Conservation (phyloP, 1,140 invertebrate species). For the Cephus cinctus region DNA sequence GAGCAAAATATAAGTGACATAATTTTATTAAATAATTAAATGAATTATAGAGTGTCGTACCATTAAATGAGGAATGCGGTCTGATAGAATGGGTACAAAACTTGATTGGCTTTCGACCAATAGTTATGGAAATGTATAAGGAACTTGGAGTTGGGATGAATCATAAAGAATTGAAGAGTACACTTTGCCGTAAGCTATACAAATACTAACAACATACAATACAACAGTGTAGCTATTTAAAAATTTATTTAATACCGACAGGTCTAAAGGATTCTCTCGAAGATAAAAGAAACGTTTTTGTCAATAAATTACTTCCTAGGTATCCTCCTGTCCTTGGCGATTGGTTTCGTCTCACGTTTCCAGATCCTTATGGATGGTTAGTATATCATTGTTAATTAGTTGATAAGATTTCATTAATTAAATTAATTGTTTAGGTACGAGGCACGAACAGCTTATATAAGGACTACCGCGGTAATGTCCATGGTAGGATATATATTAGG, state of each 20-base stretch:
- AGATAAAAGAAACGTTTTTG: slow-evolving; percentile 74
- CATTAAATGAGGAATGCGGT: slow-evolving; percentile 92
- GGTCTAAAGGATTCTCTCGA: slow-evolving; percentile 62
- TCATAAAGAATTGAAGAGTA: slow-evolving; percentile 61
- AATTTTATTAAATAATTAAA: slow-evolving; percentile 1
- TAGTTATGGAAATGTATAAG: slow-evolving; percentile 74
- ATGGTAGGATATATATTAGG: slow-evolving; percentile 98
- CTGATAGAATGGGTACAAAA: slow-evolving; percentile 95
- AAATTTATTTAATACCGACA: no score
- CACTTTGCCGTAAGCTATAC: slow-evolving; percentile 52
- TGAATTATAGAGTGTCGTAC: slow-evolving; percentile 70
- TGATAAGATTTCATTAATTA: slow-evolving; percentile 5
- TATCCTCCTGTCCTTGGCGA: slow-evolving; percentile 86
- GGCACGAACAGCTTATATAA: slow-evolving; percentile 82
- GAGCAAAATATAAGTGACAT: not conserved
- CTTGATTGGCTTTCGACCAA: slow-evolving; percentile 73
- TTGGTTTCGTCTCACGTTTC: slow-evolving; percentile 88
- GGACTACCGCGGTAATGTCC: slow-evolving; percentile 95
- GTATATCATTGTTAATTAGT: slow-evolving; percentile 13
- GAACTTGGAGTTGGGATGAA: slow-evolving; percentile 60
- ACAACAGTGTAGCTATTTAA: no score
- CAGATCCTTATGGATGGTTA: slow-evolving; percentile 87
- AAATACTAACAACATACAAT: slow-evolving; percentile 1
- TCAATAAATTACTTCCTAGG: slow-evolving; percentile 67
- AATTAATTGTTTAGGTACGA: slow-evolving; percentile 62